Evolutionary conservation across 2,797 vertebrate genomes (phyloP).

Genomic region (Argentina silus): DNA sequence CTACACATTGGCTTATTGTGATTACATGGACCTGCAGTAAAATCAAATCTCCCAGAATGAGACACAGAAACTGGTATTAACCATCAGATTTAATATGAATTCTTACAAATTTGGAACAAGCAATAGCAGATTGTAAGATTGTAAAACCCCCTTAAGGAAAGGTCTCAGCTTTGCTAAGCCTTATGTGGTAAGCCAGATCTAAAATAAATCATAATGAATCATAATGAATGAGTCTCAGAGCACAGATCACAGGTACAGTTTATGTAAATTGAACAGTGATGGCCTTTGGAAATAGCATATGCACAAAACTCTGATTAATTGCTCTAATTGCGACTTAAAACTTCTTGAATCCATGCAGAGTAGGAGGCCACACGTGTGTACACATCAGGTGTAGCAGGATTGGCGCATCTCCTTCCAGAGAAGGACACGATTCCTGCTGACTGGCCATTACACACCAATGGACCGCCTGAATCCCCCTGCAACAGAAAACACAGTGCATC

Average conservation of each 20-base stretch:
- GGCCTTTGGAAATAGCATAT: background rate
- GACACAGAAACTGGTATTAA: background rate
- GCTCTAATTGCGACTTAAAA: slow-evolving; percentile 42
- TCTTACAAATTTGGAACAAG: background rate
- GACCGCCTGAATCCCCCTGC: slow-evolving; percentile 81
- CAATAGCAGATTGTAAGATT: background rate
- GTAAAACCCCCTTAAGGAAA: background rate
- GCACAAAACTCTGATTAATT: background rate
- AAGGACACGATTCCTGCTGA: slow-evolving; percentile 76
- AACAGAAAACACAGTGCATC: background rate
- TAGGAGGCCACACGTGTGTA: slow-evolving; percentile 74
- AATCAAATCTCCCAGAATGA: background rate
- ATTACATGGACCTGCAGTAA: background rate
- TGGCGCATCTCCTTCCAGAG: slow-evolving; percentile 73
- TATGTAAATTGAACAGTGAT: background rate
- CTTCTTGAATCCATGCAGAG: slow-evolving; percentile 66
- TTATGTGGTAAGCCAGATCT: background rate
- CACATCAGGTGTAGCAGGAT: slow-evolving; percentile 74
- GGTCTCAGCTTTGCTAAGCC: background rate
- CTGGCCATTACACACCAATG: slow-evolving; percentile 71
- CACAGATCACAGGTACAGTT: background rate
- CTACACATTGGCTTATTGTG: too few relatives aligned
- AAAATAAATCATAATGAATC: background rate
- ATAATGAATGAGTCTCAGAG: background rate
- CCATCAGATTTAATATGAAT: background rate